Base-by-base conservation (phyloP, 2,797 vertebrate genomes). In the Valencia hispanica region DNA sequence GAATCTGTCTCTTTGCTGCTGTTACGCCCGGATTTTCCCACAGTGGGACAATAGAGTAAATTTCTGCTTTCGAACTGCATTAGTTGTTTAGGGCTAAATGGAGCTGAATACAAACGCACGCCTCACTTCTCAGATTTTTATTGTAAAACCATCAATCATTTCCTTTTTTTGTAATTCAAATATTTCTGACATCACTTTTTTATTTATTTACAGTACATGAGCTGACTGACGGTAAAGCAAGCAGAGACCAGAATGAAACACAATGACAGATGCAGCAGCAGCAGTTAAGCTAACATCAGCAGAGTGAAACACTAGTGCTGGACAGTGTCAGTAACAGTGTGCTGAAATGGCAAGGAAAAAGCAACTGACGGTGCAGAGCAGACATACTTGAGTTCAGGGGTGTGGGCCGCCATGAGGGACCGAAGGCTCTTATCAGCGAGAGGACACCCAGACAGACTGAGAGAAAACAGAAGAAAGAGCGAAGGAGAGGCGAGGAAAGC, bases 391-490 rank as follows among this genome's bases (percentile, higher is more conserved):
- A 99, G 98, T 96, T 99, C 98, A 96, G 98, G 96, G 96, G 98
- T 97, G 95, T 99, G 97, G 94, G 98, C 97, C 96, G 98, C 98
- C 98, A 99, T 99, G 96, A 99, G 97, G 96, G 98, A 99, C 96
- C 98, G 98, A 94, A 99, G 97, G 95, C 98, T 99, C 96, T 99
- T 99, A 97, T 99, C 98, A 97, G 98, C 98, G 95, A 99, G 97
- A 97, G 98, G 98, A 96, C 98, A 99, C 96, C 98, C 98, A 98
- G 98, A 99, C 93, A 99, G 96, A 97, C 98, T 99, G 97, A 86
- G 85, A 85, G 86, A 55, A 59, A 71, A 63, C 50, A 53, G 75
- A 63, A 76, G 72, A 73, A 47, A 76, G 68, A 83, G 84, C 12
- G 59, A 72, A 85, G 78, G 85, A 79, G 66, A 74, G 73, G 77